A percentile compares a stretch with the other conserved stretches of the same genome.
Conservation (phyloP, 2,113 vertebrate species). For the Halcyon malimbica region DNA sequence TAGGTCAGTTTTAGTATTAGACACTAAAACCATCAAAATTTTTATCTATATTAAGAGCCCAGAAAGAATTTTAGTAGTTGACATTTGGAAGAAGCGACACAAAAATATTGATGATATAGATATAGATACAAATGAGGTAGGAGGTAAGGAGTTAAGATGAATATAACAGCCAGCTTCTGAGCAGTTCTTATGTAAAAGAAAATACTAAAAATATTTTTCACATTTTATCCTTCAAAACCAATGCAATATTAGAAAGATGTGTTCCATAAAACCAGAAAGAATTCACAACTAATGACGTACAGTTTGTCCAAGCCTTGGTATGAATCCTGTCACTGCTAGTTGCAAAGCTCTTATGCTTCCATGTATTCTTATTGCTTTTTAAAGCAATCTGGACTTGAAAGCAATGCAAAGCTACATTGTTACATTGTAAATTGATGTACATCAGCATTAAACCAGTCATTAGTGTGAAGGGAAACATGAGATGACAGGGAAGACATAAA, state of each 20-base stretch:
- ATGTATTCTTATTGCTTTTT: constrained; percentile 38
- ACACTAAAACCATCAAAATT: background rate
- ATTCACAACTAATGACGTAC: constrained; percentile 7
- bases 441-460: constrained; percentile 18
- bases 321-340: background rate
- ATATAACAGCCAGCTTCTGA: background rate
- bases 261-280: constrained; percentile 1
- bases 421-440: constrained; percentile 50
- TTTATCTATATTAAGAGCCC: background rate
- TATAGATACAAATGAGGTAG: background rate
- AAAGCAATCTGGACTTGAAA: constrained; percentile 46
- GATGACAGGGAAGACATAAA: constrained; percentile 31
- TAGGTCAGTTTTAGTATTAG: background rate
- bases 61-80: background rate
- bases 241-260: constrained; percentile 26
- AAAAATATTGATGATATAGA: background rate
- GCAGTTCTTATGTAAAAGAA: background rate
- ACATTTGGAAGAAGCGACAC: background rate
- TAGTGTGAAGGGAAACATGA: constrained; percentile 18
- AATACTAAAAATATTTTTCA: background rate
- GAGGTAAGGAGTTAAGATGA: background rate
- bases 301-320: background rate
- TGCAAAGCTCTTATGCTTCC: constrained; percentile 15
- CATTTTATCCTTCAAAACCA: constrained; percentile 22
- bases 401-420: constrained; percentile 35